Base-by-base conservation (phyloP, 2,888 invertebrate species). In the Esperia sulphurella region DNA sequence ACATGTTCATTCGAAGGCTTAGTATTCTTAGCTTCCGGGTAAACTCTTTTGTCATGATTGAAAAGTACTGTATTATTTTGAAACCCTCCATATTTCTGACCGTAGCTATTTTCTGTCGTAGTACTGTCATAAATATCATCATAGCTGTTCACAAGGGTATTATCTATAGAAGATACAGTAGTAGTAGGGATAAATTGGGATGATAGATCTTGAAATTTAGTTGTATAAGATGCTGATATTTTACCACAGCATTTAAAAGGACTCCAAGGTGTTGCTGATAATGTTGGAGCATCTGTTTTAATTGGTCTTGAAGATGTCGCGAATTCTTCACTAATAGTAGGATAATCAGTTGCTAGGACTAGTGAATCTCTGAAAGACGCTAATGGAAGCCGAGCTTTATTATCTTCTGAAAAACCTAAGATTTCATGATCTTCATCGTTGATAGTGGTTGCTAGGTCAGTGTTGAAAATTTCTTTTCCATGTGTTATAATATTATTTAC, bases 351-450 rank as follows among this genome's bases (percentile, higher is more conserved):
- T 8, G 72, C 70, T 47, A 87, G 57, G 9, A 79, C 80, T 35
- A 86, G 91, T 5, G 89, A 75, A 68, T 85, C 85, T 55, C 88
- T 67, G n/a, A 76, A 45, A 40, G 70, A 68, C 28, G 73, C 65
- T 44, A 77, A 63, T 0, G 70, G 59, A 14, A 70, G 67, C 47
- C 66, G 64, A 10, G 62, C 48, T 69, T 86, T 87, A 42, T 85
- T 77, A 49, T 88, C 94, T 68, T 95, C 95, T 1, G 95, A 95
- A 68, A 94, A 95, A 51, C 95, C 95, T 45, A 95, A 73, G 14
- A 95, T 92, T 80, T 95, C 96, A 57, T 95, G 94, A 57, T 95
- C 94, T 58, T 94, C 94, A 60, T 94, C 93, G 46, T 92, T 91
- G 0, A 91, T 85, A 0, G 91, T 91, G 1, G 92, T 91, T 0